Evolutionary conservation across 2,113 vertebrate species (phyloP).

Genomic region (Psilopogon haemacephalus): DNA sequence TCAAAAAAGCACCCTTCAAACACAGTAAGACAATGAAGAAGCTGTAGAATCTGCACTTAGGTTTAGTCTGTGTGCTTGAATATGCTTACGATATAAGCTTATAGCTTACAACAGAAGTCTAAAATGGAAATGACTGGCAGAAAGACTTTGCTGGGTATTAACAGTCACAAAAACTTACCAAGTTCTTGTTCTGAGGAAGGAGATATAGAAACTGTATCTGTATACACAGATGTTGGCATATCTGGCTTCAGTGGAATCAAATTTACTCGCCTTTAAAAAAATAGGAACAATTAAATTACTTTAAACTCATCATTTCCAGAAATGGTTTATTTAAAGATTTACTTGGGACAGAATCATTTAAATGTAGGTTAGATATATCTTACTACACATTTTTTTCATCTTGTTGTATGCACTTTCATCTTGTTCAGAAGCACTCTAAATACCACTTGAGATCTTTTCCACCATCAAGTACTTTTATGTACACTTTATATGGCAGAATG

Average conservation of each 20-base stretch:
- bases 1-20: neutral
- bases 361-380: neutral
- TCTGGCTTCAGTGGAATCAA: conserved; percentile 80
- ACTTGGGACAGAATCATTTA: neutral
- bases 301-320: neutral
- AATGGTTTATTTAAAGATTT: neutral
- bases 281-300: neutral
- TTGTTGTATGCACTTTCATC: too few relatives aligned
- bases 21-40: neutral
- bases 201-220: conserved; percentile 25
- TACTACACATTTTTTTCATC: neutral
- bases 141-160: neutral
- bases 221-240: neutral
- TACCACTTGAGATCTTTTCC: neutral
- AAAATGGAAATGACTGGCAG: neutral
- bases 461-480: neutral
- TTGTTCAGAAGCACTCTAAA: neutral
- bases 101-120: neutral
- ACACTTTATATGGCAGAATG: neutral
- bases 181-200: conserved; percentile 78
- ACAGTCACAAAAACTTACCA: conserved; percentile 72
- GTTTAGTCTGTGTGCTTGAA: neutral
- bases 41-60: neutral
- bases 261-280: conserved; percentile 84
- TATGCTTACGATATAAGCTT: neutral